Evolutionary conservation across 2,113 vertebrate species (phyloP).

Genomic region (Lethenteron camtschaticum): DNA sequence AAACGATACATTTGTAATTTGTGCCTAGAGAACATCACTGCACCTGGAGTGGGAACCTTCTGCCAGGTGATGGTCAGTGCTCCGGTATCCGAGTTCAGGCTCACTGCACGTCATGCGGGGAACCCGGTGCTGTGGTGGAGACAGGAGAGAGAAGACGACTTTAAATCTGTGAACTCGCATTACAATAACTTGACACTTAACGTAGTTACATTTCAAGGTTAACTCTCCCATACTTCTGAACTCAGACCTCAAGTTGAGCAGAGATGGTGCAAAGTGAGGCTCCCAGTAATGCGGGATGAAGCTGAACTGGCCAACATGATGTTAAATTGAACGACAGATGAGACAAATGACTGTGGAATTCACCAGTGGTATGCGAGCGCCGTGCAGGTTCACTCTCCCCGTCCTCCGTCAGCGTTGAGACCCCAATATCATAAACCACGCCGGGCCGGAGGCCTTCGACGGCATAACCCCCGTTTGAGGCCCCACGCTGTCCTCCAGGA

Average conservation of each 20-base stretch:
- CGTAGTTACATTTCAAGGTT: too few relatives aligned
- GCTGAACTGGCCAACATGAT: too few relatives aligned
- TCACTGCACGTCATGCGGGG: not conserved
- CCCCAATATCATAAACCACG: constrained; percentile 85
- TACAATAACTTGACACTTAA: too few relatives aligned
- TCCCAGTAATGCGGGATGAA: too few relatives aligned
- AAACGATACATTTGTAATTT: too few relatives aligned
- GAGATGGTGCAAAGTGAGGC: too few relatives aligned
- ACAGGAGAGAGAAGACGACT: not conserved
- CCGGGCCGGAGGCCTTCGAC: constrained; percentile 81
- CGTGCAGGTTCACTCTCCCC: constrained; percentile 72
- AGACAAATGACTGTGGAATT: constrained; percentile 16
- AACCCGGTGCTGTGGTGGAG: not conserved
- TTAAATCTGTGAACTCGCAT: too few relatives aligned
- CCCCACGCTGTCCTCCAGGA: constrained; percentile 75
- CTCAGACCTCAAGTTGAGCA: too few relatives aligned
- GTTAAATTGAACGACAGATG: too few relatives aligned
- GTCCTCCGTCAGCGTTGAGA: constrained; percentile 70
- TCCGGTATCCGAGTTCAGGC: not conserved
- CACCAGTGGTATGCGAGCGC: constrained; percentile 83
- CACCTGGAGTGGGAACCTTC: constrained; percentile 1
- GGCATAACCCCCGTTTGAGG: constrained; percentile 61
- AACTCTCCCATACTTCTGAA: too few relatives aligned
- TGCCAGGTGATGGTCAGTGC: not conserved
- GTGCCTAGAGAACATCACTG: too few relatives aligned